Evolutionary conservation across 2,888 invertebrate genomes (phyloP), one percentile per base, ranked within the genome.

Genomic region (Monochamus alternatus): DNA sequence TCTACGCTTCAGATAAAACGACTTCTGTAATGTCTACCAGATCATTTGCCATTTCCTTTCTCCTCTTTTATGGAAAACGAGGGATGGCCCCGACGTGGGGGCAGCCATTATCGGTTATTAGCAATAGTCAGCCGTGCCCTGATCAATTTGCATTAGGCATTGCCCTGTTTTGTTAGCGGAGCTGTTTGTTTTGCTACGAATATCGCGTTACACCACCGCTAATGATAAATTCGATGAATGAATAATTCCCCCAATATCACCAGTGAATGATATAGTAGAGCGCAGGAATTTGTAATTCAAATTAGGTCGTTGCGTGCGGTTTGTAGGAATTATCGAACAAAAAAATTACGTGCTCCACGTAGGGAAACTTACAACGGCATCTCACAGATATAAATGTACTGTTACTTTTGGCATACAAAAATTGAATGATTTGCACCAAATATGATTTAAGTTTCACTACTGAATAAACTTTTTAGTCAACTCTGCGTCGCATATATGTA

Each of bases 201-300:
- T 14, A 14, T 14, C 55, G 55, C n/a, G 8, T 4, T 55, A 22
- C 52, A 10, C 55, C 3, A n/a, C 4, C 55, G 14, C 55, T 10
- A 51, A 51, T 2, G n/a, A 10, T n/a, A n/a, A 51, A 51, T 38
- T 51, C 51, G 51, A 38, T 38, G 38, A 51, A 51, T 51, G 10
- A 51, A 51, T 51, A 51, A 51, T 51, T 51, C 51, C 3, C n/a
- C n/a, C 14, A 22, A n/a, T 14, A 14, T 55, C 22, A 14, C 55
- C 22, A 5, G 14, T 55, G 55, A 55, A 22, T 55, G 10, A 12
- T n/a, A n/a, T n/a, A n/a, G 55, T 10, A 51, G 51, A 10, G 3
- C 4, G 55, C 5, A 5, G 44, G 31, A 2, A 30, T 66, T 44
- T 65, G 52, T 66, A 32, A 69, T 60, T 65, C 63, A 71, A 70